These are phyloP conservation scores for Ochotona curzoniae DNA, from an alignment of 2,113 vertebrate species.

Conservation along the genomic window DNA sequence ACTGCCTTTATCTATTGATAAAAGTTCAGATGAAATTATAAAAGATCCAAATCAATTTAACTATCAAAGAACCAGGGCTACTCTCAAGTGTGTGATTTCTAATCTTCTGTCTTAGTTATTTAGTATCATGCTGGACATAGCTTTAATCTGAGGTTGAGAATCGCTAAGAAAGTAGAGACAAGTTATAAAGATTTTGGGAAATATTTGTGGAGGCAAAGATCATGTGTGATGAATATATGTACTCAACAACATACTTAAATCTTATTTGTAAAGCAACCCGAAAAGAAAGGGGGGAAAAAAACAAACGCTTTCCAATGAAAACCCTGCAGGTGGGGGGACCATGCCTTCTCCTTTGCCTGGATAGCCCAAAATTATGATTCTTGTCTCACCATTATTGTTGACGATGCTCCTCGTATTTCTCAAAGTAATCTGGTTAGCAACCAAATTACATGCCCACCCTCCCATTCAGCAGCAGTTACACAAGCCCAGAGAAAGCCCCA, in stretches of 20 bases:
- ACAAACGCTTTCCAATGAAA: neutral
- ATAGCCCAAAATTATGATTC: neutral
- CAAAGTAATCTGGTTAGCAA: neutral
- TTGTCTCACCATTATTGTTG: neutral
- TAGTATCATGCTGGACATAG: neutral
- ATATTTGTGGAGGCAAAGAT: neutral
- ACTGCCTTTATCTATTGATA: neutral
- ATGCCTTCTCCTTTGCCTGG: neutral
- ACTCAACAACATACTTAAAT: neutral
- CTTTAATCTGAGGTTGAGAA: neutral
- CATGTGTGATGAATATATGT: neutral
- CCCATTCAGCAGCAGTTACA: neutral
- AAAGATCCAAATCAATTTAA: neutral
- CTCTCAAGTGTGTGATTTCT: conserved; percentile 11
- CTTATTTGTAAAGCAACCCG: neutral
- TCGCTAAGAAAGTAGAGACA: conserved; percentile 28
- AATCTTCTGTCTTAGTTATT: neutral
- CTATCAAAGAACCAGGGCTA: neutral
- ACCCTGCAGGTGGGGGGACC: neutral
- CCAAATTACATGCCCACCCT: neutral
- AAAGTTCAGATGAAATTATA: conserved; percentile 18
- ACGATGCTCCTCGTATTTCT: neutral
- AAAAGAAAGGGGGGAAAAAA: neutral
- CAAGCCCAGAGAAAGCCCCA: neutral
- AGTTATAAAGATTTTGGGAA: conserved; percentile 31